These are phyloP conservation scores for Pseudachorutes palmiensis DNA, from an alignment of 1,140 invertebrate species.

Conservation along the genomic window DNA sequence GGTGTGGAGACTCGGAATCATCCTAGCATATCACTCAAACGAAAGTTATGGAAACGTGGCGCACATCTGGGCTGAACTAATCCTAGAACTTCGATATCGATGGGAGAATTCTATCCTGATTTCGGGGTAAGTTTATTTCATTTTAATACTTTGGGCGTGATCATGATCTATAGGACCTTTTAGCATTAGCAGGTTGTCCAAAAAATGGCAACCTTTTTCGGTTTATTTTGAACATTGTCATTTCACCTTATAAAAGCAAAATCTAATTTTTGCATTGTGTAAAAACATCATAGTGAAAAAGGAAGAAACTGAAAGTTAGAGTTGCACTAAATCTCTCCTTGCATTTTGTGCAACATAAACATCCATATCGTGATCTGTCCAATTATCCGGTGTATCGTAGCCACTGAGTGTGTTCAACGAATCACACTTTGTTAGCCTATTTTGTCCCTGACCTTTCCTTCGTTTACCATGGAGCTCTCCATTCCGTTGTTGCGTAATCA, in stretches of 20 bases:
- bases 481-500: too few species aligned
- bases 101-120: slow-evolving; percentile 75
- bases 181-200: too few species aligned
- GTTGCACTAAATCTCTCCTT: slow-evolving; percentile 69
- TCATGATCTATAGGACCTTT: too few species aligned
- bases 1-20: slow-evolving; percentile 72
- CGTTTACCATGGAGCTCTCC: too few species aligned
- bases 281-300: too few species aligned
- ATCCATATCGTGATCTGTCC: slow-evolving; percentile 92
- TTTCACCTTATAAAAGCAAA: too few species aligned
- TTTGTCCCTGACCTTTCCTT: slow-evolving; percentile 20
- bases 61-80: slow-evolving; percentile 86
- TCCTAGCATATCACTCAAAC: slow-evolving; percentile 64
- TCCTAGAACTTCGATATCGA: slow-evolving; percentile 76
- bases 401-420: slow-evolving; percentile 61
- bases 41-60: slow-evolving; percentile 69
- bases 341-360: slow-evolving; percentile 87
- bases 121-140: slow-evolving; percentile 63
- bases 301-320: slow-evolving; percentile 53
- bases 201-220: too few species aligned
- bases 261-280: too few species aligned
- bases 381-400: slow-evolving; percentile 74
- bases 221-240: too few species aligned
- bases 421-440: slow-evolving; percentile 32
- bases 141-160: too few species aligned